A percentile compares a stretch with the other conserved stretches of the same genome.
phyloP scores from a whole-genome alignment of 2,113 vertebrate species.

The Erpornis zantholeuca region DNA sequence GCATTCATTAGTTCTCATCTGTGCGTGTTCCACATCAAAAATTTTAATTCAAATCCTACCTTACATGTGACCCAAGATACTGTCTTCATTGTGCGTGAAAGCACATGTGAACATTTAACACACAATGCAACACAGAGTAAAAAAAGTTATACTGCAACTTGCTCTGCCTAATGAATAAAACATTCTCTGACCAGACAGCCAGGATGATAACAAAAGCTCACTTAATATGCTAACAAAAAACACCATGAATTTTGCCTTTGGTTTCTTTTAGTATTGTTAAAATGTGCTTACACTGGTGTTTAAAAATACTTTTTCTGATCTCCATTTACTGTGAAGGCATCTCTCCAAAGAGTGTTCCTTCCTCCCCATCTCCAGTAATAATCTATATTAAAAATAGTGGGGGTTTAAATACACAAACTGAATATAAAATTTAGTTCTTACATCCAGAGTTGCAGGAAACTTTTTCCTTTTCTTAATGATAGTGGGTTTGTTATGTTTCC shows the following conservation, averaged over 20 bases:
- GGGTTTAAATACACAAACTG: neutral
- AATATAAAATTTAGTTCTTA: neutral
- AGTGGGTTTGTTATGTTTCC: constrained; percentile 4
- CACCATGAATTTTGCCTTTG: neutral
- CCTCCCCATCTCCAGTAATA: neutral
- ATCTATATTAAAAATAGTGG: neutral
- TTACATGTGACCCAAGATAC: neutral
- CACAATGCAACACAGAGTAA: neutral
- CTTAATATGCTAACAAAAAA: neutral
- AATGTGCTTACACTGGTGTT: neutral
- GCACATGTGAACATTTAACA: neutral
- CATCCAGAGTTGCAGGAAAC: neutral
- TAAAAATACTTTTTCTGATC: constrained; percentile 21
- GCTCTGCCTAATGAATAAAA: neutral
- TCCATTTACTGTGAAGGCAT: neutral
- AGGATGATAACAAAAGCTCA: neutral
- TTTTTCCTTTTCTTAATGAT: constrained; percentile 34
- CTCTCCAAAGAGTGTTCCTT: neutral
- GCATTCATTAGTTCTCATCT: neutral
- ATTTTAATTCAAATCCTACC: neutral
- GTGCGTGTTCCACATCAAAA: neutral
- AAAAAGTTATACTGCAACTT: neutral
- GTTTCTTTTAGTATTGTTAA: constrained; percentile 37
- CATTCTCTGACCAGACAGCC: neutral
- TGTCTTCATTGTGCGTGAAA: neutral